A percentile compares a stretch with the other conserved stretches of the same genome.
Evolutionary conservation across 2,888 invertebrate species (phyloP).

Genomic region (Coenonympha arcania): DNA sequence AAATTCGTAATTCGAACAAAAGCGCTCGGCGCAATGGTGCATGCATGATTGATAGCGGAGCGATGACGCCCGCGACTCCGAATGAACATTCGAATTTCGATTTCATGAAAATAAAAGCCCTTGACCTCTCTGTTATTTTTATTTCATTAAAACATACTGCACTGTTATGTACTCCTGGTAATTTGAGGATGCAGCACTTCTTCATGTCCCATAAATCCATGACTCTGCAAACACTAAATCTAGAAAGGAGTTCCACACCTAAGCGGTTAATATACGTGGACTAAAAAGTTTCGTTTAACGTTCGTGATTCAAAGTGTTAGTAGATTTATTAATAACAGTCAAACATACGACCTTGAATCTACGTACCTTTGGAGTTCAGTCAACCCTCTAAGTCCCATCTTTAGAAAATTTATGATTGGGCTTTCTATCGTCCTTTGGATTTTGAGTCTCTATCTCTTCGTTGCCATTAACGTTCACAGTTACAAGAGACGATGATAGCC

Average conservation of each 20-base stretch:
- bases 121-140: constrained; percentile 45
- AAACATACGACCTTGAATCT: too few relatives aligned
- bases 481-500: constrained; percentile 35
- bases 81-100: constrained; percentile 54
- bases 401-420: neutral
- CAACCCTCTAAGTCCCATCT: neutral
- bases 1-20: constrained; percentile 71
- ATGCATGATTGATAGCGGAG: constrained; percentile 70
- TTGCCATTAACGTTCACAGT: constrained; percentile 11
- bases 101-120: constrained; percentile 54
- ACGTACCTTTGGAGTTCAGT: neutral
- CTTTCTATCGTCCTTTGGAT: neutral
- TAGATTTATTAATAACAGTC: too few relatives aligned
- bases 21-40: constrained; percentile 69
- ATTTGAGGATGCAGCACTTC: neutral
- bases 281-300: too few relatives aligned
- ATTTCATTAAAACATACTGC: neutral
- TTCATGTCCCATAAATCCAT: too few relatives aligned
- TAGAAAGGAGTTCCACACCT: too few relatives aligned
- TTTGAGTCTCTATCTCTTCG: neutral
- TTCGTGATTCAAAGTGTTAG: too few relatives aligned
- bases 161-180: neutral
- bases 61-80: constrained; percentile 50
- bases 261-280: too few relatives aligned
- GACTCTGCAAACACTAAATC: too few relatives aligned